Percentiles rank a stretch among this genome's conserved stretches.
Evolutionary conservation across 2,888 invertebrate species (phyloP).

Genomic region (Amphipyra tragopoginis): DNA sequence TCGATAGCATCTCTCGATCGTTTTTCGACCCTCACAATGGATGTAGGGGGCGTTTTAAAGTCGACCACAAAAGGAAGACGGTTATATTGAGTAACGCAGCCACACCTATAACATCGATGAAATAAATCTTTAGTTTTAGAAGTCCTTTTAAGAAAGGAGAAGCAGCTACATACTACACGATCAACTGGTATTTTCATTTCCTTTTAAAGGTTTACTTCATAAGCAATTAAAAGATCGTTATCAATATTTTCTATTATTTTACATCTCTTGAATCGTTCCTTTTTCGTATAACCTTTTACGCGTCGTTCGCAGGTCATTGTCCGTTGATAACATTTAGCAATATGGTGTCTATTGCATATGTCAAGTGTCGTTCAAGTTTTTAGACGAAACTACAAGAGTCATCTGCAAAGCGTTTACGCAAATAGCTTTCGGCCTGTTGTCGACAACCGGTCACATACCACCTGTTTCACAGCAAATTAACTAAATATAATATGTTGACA

Average conservation of each 20-base stretch:
- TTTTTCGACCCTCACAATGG: conserved; percentile 66
- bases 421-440: conserved; percentile 58
- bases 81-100: conserved; percentile 53
- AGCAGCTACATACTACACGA: neutral
- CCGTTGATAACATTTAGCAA: conserved; percentile 49
- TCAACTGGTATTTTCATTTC: neutral
- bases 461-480: conserved; percentile 67
- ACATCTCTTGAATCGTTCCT: no score
- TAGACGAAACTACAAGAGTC: conserved; percentile 46
- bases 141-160: conserved; percentile 22
- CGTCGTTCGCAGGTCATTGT: conserved; percentile 16
- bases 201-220: conserved; percentile 13
- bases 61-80: conserved; percentile 73
- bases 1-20: conserved; percentile 77
- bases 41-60: conserved; percentile 74
- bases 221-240: no score
- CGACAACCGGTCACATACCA: conserved; percentile 67
- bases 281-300: no score
- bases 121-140: conserved; percentile 45
- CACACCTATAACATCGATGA: conserved; percentile 55
- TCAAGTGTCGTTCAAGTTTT: conserved; percentile 48
- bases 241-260: no score
- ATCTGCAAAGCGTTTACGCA: conserved; percentile 59
- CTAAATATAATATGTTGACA: conserved; percentile 50
- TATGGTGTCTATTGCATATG: conserved; percentile 39